Evolutionary conservation across 2,797 vertebrate species (phyloP).

Genomic region (Psittacula echo): DNA sequence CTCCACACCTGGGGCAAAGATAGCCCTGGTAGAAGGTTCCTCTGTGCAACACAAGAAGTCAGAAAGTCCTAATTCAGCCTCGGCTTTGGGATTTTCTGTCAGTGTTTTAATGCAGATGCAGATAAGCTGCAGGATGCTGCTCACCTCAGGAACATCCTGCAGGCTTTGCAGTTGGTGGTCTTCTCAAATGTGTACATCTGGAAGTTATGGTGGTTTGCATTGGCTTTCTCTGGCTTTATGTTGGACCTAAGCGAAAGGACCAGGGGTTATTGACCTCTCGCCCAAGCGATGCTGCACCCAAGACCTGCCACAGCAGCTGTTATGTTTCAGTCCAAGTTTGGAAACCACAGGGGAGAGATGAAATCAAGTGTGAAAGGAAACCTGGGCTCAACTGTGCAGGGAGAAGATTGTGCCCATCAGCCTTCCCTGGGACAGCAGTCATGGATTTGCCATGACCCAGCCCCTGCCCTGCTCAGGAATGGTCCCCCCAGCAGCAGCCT

Average conservation of each 20-base stretch:
- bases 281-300: rapidly evolving
- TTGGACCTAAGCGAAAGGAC: constrained; percentile 86
- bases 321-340: neutral
- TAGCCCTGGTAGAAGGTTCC: constrained; percentile 99
- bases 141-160: constrained; percentile 96
- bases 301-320: neutral
- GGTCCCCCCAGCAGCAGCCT: neutral
- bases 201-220: constrained; percentile 95
- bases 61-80: neutral
- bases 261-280: neutral
- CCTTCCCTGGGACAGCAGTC: neutral
- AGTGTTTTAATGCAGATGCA: rapidly evolving
- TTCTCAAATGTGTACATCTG: constrained; percentile 98
- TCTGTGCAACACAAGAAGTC: constrained; percentile 69
- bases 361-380: neutral
- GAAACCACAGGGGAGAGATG: rapidly evolving
- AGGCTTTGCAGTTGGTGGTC: constrained; percentile 95
- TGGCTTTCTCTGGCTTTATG: constrained; percentile 96
- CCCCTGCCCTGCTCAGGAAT: neutral
- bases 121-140: neutral
- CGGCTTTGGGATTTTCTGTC: neutral
- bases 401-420: neutral
- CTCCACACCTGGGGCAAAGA: constrained; percentile 91
- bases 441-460: neutral
- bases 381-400: neutral